Evolutionary conservation across 2,888 invertebrate species (phyloP).

Genomic region (Ypsolopha scabrella): DNA sequence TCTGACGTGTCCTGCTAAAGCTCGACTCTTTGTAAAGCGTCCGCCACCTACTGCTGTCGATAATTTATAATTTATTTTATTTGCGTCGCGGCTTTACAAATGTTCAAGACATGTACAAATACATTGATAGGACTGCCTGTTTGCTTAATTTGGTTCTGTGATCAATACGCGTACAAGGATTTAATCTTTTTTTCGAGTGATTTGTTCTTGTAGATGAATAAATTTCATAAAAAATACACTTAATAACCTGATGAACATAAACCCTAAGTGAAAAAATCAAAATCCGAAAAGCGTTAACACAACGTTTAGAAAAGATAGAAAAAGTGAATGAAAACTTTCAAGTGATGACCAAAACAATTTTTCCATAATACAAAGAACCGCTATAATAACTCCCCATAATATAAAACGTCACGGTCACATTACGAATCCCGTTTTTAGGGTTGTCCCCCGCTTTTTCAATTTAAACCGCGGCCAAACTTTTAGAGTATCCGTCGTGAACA

Average conservation of each 20-base stretch:
- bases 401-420: conserved; percentile 57
- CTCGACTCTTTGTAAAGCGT: conserved; percentile 24
- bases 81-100: conserved; percentile 11
- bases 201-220: too few relatives aligned
- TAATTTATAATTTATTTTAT: conserved; percentile 32
- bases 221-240: too few relatives aligned
- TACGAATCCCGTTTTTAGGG: conserved; percentile 41
- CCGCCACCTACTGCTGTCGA: conserved; percentile 35
- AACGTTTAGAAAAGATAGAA: too few relatives aligned
- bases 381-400: conserved; percentile 43
- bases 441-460: conserved; percentile 64
- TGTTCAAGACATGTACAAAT: conserved; percentile 11
- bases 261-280: too few relatives aligned
- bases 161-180: too few relatives aligned
- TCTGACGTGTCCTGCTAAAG: conserved; percentile 36
- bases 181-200: too few relatives aligned
- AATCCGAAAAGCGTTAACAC: too few relatives aligned
- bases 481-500: conserved; percentile 57
- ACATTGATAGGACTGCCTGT: neutral
- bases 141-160: too few relatives aligned
- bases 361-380: neutral
- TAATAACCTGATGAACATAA: too few relatives aligned
- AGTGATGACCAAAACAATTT: neutral
- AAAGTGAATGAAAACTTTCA: neutral
- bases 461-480: conserved; percentile 44